Percentiles rank a stretch among this genome's conserved stretches.
phyloP scores from a whole-genome alignment of 2,797 vertebrate species.

The Rhinophrynus dorsalis region DNA sequence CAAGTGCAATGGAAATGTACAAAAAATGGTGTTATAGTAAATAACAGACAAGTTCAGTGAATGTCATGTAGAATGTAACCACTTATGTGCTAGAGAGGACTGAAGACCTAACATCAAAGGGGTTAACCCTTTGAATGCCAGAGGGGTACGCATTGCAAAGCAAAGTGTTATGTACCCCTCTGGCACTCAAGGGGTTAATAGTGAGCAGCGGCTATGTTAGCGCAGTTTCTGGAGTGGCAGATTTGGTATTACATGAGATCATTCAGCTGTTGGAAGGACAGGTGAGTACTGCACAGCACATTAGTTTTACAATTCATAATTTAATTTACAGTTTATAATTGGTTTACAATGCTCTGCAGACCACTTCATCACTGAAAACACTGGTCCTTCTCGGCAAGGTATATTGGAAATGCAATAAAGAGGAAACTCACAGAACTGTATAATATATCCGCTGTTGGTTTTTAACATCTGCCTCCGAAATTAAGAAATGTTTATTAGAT shows the following conservation, averaged over 20 bases:
- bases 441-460: conserved; percentile 13
- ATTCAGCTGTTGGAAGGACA: conserved; percentile 19
- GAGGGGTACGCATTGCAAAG: no score
- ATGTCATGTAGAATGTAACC: no score
- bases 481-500: conserved; percentile 19
- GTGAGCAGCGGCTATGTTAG: not conserved
- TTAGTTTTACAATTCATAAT: conserved; percentile 46
- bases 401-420: conserved; percentile 34
- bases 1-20: no score
- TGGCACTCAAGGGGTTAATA: no score
- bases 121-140: no score
- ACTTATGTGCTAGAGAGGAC: no score
- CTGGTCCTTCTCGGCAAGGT: not conserved
- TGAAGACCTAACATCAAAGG: no score
- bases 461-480: conserved; percentile 18
- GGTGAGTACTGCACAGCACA: conserved; percentile 42
- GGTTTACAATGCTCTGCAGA: conserved; percentile 38
- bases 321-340: conserved; percentile 43
- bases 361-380: conserved; percentile 27
- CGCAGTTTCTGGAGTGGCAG: conserved; percentile 5
- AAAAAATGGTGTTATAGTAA: no score
- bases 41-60: no score
- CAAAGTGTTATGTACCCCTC: no score
- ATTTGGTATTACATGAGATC: conserved; percentile 5
- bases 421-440: conserved; percentile 18